Base-by-base conservation (phyloP, 2,888 invertebrate species). In the Himalopsyche tibetana region DNA sequence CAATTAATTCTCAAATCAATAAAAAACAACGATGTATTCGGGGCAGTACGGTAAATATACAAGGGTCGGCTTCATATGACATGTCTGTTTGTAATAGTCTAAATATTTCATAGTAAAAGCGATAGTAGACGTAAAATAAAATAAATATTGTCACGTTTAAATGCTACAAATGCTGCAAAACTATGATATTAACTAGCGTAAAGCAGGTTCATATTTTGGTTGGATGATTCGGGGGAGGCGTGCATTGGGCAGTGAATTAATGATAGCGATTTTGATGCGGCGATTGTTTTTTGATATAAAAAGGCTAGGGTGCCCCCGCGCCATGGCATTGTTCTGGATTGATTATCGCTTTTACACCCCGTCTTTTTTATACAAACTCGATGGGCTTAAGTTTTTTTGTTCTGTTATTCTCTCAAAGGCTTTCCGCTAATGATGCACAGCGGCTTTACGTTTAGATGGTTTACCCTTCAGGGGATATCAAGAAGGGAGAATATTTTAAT, bases 341-440 rank as follows among this genome's bases (percentile, higher is more conserved):
- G 74, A 74, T 74, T 74, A 74, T 74, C 74, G 74, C 74, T 74
- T 74, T 74, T 74, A 74, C 74, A 74, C 74, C 74, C 74, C 74
- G 74, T 74, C 28, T 74, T 74, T 74, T 74, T 74, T 74, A 74
- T 74, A 74, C 74, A 74, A 28, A 36, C 74, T 74, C 74, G 74
- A 74, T 36, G 74, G 74, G 74, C 74, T 38, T 74, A 74, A 11
- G 36, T n/a, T 63, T 74, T 74, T 74, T 69, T 38, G 74, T 74
- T 74, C 74, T 74, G 74, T 36, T 74, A 74, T 74, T 74, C 74
- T 74, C 74, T 74, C 74, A 74, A 74, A 74, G 74, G 74, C 74
- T 74, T 74, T 74, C 74, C 74, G 74, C 74, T 74, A 74, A 74
- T 74, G 74, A 74, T 74, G 28, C 74, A 12, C 15, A 36, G 74